Evolutionary conservation across 37 sponge, comb jelly and placozoan species (phyloP), one percentile per base, ranked within the genome.

Genomic region (Petrosia ficiformis): DNA sequence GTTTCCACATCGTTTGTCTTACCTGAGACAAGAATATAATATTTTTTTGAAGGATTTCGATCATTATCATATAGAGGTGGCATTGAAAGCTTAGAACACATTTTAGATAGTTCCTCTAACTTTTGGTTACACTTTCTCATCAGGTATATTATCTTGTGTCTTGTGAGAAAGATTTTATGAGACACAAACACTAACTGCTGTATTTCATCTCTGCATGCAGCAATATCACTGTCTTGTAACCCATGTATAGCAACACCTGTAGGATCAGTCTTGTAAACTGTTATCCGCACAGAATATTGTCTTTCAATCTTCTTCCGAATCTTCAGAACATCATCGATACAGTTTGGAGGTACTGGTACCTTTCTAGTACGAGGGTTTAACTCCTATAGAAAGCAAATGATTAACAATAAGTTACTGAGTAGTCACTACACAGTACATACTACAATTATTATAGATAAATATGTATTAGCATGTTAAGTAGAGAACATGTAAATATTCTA

Each of bases 201-300:
- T 21, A 85, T 41, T 35, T 79, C 67, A 2, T 39, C 80, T 35
- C 43, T 59, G 36, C 86, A 85, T 32, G 72, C 35, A 0, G 58
- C 34, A n/a, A 65, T 39, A 73, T 85, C 86, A 34, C 40, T 64
- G 26, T 37, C 52, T 40, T 39, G 67, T 39, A 85, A 42, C 25
- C 80, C 86, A 78, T 72, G 57, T 30, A 85, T 73, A 39, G 43
- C 30, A 2, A 79, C 61, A 3, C 56, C 39, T 1, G 67, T 35
- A 48, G 34, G 26, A 14, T 35, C 28, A 29, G 41, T 32, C 24
- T 66, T 57, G 21, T 21, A 38, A 3, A 69, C n/a, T 21, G 74
- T 37, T 32, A 79, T 57, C 25, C 86, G 48, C 14, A 74, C 86
- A 58, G 41, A 30, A 37, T 85, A 73, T 58, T 65, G 57, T 2